phyloP scores from a whole-genome alignment of 2,113 vertebrate species.

The Chauna torquata region DNA sequence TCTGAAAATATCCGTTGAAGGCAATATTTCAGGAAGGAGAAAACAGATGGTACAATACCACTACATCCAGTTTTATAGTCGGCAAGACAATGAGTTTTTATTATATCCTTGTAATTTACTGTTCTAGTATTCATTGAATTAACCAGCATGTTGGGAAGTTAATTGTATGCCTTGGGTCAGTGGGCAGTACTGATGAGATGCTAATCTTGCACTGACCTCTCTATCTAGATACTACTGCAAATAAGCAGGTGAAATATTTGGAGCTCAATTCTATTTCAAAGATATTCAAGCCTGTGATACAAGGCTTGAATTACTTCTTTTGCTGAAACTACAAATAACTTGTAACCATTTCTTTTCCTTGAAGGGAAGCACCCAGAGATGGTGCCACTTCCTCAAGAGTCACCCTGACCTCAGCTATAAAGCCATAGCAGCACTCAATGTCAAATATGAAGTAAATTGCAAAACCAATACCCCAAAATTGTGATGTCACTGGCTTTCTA shows the following conservation, averaged over 20 bases:
- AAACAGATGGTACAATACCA: not conserved
- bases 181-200: not conserved
- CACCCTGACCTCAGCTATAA: not conserved
- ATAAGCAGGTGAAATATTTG: not conserved
- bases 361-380: not conserved
- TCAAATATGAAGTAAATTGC: not conserved
- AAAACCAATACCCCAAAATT: not conserved
- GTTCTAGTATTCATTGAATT: not conserved
- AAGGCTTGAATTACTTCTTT: not conserved
- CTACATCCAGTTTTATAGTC: not conserved
- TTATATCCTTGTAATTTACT: not conserved
- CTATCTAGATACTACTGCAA: not conserved
- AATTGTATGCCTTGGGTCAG: not conserved
- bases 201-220: not conserved
- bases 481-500: not conserved
- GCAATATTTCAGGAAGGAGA: not conserved
- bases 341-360: not conserved
- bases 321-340: not conserved
- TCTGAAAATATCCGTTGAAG: not conserved
- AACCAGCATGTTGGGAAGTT: not conserved
- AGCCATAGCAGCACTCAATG: not conserved
- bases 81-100: not conserved
- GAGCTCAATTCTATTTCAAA: not conserved
- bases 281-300: not conserved
- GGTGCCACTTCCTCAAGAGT: not conserved